Conservation (phyloP, 2,113 vertebrate species). For the Pogonocichla stellata region DNA sequence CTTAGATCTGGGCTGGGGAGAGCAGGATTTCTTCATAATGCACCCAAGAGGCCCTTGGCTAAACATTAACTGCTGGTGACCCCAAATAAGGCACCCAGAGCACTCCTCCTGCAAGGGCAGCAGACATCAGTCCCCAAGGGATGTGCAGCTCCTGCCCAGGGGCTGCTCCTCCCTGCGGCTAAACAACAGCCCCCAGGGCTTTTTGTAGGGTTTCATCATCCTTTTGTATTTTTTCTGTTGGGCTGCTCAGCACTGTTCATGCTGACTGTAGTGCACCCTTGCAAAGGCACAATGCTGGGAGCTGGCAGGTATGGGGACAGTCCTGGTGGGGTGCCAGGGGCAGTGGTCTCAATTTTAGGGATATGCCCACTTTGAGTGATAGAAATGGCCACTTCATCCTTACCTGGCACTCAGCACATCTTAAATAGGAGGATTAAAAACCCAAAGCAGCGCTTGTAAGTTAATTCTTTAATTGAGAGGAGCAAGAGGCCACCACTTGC, state of each 20-base stretch:
- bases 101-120: neutral
- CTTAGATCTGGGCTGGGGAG: neutral
- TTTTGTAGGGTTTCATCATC: neutral
- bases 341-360: neutral
- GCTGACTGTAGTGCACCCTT: neutral
- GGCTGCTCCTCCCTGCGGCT: neutral
- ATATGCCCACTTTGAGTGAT: accelerated
- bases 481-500: neutral
- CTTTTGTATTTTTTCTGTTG: neutral
- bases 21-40: neutral
- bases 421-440: neutral
- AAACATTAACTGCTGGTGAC: neutral
- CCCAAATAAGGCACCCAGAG: neutral
- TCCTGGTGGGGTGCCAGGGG: accelerated
- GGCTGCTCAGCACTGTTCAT: neutral
- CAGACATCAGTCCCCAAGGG: too few relatives aligned
- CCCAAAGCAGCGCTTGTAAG: neutral
- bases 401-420: accelerated
- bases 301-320: neutral
- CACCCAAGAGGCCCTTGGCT: neutral
- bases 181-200: neutral
- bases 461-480: slow-evolving; percentile 28
- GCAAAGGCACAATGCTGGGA: neutral
- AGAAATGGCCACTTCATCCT: neutral
- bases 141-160: neutral